phyloP scores from a whole-genome alignment of 2,888 invertebrate genomes.

The Thymelicus sylvestris region DNA sequence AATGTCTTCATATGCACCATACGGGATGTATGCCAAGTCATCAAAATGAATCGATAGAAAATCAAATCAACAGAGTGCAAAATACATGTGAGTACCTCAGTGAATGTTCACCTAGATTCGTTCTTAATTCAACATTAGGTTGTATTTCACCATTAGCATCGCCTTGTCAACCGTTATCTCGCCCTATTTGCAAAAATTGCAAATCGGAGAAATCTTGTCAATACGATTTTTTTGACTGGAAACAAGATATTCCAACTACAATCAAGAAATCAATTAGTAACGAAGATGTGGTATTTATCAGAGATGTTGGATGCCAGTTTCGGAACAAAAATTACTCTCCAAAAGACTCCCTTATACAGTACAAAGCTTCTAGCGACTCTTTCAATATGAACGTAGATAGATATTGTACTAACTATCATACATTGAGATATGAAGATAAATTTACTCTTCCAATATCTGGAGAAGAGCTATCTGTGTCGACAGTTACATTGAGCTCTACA shows the following conservation, averaged over 20 bases:
- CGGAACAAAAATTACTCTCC: constrained; percentile 54
- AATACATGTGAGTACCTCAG: constrained; percentile 55
- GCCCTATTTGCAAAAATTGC: constrained; percentile 48
- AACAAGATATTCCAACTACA: constrained; percentile 41
- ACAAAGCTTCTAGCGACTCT: constrained; percentile 59
- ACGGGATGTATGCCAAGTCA: constrained; percentile 56
- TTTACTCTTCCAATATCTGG: constrained; percentile 56
- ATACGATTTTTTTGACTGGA: constrained; percentile 53
- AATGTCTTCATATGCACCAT: constrained; percentile 53
- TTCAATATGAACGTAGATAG: constrained; percentile 57
- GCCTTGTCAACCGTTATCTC: constrained; percentile 48
- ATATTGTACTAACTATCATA: constrained; percentile 56
- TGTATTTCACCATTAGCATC: constrained; percentile 48
- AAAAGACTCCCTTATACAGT: constrained; percentile 51
- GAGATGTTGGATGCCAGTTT: constrained; percentile 78
- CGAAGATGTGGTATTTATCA: constrained; percentile 66
- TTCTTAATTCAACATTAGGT: constrained; percentile 52
- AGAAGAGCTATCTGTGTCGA: constrained; percentile 51
- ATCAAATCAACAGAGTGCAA: constrained; percentile 53
- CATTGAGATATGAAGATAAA: constrained; percentile 66
- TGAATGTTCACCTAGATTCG: constrained; percentile 50
- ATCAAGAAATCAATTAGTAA: constrained; percentile 40
- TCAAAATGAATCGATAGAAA: constrained; percentile 53
- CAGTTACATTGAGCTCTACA: constrained; percentile 54
- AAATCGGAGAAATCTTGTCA: constrained; percentile 71